These are phyloP conservation scores for Falco punctatus DNA, from an alignment of 2,113 vertebrate species.

Conservation along the genomic window DNA sequence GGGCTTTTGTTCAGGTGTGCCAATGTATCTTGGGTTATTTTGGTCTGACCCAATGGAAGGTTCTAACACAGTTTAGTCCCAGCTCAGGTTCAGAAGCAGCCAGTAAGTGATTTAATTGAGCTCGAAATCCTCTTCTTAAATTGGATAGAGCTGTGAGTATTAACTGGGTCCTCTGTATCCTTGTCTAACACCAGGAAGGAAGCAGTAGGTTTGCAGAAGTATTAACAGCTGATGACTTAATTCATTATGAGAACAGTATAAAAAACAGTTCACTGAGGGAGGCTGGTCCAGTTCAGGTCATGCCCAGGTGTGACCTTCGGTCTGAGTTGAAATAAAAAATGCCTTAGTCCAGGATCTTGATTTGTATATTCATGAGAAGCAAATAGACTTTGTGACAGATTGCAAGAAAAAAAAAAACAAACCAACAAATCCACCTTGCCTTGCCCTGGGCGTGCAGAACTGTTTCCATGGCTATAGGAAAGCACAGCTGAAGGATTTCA, in stretches of 20 bases:
- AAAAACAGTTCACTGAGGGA: not conserved
- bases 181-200: conserved; percentile 56
- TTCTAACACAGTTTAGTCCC: conserved; percentile 23
- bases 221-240: conserved; percentile 60
- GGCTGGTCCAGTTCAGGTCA: not conserved
- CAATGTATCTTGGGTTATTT: not conserved
- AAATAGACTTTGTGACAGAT: not conserved
- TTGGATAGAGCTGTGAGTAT: conserved; percentile 51
- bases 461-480: conserved; percentile 22
- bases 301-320: not conserved
- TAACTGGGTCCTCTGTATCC: conserved; percentile 48
- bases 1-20: conserved; percentile 26
- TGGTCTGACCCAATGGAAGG: not conserved
- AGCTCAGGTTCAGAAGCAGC: conserved; percentile 23
- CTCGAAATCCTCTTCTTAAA: conserved; percentile 62
- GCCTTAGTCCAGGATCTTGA: not conserved
- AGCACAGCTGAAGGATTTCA: not conserved
- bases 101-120: conserved; percentile 7
- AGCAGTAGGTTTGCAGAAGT: conserved; percentile 40
- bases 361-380: not conserved
- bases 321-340: not conserved
- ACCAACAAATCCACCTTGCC: not conserved
- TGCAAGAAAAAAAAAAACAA: not conserved
- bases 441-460: not conserved
- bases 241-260: conserved; percentile 12